Evolutionary conservation across 2,888 invertebrate genomes (phyloP).

Genomic region (Euphydryas editha): DNA sequence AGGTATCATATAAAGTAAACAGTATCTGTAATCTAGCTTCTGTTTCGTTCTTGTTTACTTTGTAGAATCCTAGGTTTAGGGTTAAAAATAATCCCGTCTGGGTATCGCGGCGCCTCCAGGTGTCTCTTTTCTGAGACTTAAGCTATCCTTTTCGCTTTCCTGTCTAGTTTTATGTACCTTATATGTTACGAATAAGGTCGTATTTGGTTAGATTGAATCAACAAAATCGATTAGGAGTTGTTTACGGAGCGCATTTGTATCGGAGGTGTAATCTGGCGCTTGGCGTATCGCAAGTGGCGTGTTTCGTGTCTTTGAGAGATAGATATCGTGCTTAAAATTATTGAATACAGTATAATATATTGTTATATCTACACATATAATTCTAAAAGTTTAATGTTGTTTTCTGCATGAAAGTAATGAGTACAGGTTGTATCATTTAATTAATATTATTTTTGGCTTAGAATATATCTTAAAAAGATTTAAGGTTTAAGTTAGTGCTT

Average conservation of each 20-base stretch:
- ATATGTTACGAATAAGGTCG: conserved; percentile 42
- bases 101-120: conserved; percentile 63
- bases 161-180: conserved; percentile 38
- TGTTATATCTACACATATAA: background rate
- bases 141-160: conserved; percentile 11
- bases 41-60: conserved; percentile 50
- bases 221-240: conserved; percentile 64
- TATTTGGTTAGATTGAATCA: conserved; percentile 43
- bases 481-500: conserved; percentile 22
- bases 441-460: background rate
- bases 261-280: conserved; percentile 61
- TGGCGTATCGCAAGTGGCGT: conserved; percentile 40
- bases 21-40: conserved; percentile 50
- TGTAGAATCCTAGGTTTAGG: conserved; percentile 53
- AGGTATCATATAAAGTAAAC: conserved; percentile 15
- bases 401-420: too few species aligned
- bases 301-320: conserved; percentile 31
- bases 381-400: background rate
- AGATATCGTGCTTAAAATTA: conserved; percentile 26
- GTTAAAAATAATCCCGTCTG: conserved; percentile 68
- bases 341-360: conserved; percentile 16
- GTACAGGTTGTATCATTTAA: background rate
- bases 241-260: conserved; percentile 69
- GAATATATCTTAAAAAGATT: background rate
- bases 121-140: conserved; percentile 55